Conservation (phyloP, 2,113 vertebrate species). For the Syrrhaptes paradoxus region DNA sequence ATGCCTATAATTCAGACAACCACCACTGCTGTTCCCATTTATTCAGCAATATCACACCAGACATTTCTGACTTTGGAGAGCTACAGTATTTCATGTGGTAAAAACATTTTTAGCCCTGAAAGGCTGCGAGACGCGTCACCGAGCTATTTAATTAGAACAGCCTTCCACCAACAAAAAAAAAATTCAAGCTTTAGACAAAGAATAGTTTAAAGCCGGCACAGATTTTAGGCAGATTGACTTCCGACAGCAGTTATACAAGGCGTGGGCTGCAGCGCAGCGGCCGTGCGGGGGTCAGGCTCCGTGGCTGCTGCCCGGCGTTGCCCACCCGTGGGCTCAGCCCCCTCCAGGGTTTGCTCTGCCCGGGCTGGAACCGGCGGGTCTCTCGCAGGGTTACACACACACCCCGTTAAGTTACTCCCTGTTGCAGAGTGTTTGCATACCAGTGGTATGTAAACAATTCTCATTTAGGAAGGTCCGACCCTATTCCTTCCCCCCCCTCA, state of each 20-base stretch:
- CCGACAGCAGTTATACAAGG: constrained; percentile 23
- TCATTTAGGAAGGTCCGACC: neutral
- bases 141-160: neutral
- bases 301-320: neutral
- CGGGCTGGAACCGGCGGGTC: fast-evolving
- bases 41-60: neutral
- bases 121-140: neutral
- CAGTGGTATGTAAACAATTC: neutral
- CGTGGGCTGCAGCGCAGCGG: neutral
- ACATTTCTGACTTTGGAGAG: neutral
- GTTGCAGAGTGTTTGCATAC: neutral
- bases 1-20: neutral
- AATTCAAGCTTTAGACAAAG: neutral
- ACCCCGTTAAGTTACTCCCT: neutral
- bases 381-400: neutral
- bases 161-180: neutral
- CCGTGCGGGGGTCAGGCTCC: neutral
- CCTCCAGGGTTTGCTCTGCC: neutral
- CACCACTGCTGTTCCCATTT: neutral
- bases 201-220: neutral
- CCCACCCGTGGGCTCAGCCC: neutral
- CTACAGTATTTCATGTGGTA: neutral
- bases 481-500: neutral
- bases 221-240: neutral
- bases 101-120: neutral